Base-by-base conservation (phyloP, 2,888 invertebrate species). In the Pyralis farinalis region DNA sequence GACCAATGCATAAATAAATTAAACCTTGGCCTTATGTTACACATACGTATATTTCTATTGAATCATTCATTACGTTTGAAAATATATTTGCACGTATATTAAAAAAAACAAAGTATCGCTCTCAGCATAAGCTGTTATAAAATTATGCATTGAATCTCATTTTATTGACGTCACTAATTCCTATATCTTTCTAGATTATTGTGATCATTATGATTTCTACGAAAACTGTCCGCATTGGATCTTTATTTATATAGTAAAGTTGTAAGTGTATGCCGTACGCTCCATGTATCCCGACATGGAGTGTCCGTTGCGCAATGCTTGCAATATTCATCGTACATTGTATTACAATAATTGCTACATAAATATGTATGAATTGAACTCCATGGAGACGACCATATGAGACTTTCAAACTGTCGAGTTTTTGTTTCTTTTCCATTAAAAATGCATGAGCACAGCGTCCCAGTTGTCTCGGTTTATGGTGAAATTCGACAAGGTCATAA, bases 291-390 rank as follows among this genome's bases (percentile, higher is more conserved):
- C 62, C 53, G 54, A 49, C 59, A 61, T 51, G 52, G 50, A 57
- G 64, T 55, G 47, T 53, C 53, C 46, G 51, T 72, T 77, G 67
- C 63, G 68, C 63, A 80, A 81, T 73, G 52, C 51, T 58, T 70
- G 69, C 74, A 74, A 76, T 76, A 76, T 76, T 76, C 76, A 77
- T 76, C 68, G 65, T 59, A 72, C 75, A 83, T 83, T 84, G 81
- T 80, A 79, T 75, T 75, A 71, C 70, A 74, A 77, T 80, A 83
- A 84, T 83, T 81, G 71, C 66, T 62, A 54, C 73, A 81, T 84
- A 75, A 79, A 84, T 85, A 85, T 85, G 76, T 74, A 85, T 84
- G 82, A 74, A 71, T 67, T 66, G 69, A 70, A 68, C 63, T 67
- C 66, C 62, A 63, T 60, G 70, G 63, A 68, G 63, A 60, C 69